These are phyloP conservation scores for Channa argus DNA, from an alignment of 2,113 vertebrate species.

Conservation along the genomic window DNA sequence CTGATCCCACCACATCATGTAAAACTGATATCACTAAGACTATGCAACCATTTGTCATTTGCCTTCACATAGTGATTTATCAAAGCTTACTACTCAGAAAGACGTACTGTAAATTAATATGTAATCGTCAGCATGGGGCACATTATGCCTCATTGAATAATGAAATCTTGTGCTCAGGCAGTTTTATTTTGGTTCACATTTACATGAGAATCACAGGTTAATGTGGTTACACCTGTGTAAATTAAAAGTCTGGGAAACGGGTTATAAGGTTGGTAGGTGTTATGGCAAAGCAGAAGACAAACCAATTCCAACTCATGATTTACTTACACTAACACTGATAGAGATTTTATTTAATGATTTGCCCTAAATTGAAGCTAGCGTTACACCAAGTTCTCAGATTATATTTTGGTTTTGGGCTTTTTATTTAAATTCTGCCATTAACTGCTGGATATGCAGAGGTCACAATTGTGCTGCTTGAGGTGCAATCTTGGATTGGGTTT, in stretches of 20 bases:
- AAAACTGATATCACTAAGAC: neutral
- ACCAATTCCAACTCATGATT: too few species aligned
- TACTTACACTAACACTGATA: too few species aligned
- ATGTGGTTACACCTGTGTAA: neutral
- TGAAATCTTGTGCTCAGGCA: too few species aligned
- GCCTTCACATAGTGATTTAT: neutral
- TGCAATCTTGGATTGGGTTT: neutral
- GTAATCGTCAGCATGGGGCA: neutral
- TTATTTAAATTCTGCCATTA: too few species aligned
- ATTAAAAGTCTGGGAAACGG: neutral
- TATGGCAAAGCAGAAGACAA: too few species aligned
- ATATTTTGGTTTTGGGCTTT: too few species aligned
- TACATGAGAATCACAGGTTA: neutral
- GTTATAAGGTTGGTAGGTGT: neutral
- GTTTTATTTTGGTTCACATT: neutral
- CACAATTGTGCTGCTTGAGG: neutral
- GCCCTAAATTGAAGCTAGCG: too few species aligned
- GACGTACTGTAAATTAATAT: slow-evolving; percentile 1
- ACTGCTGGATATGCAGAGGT: too few species aligned
- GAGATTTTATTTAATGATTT: too few species aligned
- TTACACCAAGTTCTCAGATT: too few species aligned
- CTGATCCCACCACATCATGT: slow-evolving; percentile 7
- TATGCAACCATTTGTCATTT: slow-evolving; percentile 34
- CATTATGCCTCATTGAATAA: neutral
- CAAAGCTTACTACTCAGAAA: slow-evolving; percentile 11